Percentiles rank a stretch among this genome's conserved stretches.
Evolutionary conservation across 2,113 vertebrate species (phyloP).

Genomic region (Misgurnus anguillicaudatus): DNA sequence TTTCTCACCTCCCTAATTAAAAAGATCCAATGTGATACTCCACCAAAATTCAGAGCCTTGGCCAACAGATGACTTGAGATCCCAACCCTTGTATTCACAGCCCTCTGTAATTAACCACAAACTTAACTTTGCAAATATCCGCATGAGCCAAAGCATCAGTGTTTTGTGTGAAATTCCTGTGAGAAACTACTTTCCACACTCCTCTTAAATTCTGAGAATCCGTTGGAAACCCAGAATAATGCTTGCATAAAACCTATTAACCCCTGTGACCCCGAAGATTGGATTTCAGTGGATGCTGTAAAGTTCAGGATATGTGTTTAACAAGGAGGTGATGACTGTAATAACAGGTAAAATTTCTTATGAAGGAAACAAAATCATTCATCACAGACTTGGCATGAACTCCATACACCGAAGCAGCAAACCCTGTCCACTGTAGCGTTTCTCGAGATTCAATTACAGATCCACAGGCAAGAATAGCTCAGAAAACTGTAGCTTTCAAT

Average conservation of each 20-base stretch:
- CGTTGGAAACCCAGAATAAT: background rate
- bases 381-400: background rate
- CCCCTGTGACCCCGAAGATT: background rate
- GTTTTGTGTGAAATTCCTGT: background rate
- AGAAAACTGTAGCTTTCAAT: too few species aligned
- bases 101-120: conserved; percentile 16
- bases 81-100: background rate
- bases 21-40: background rate
- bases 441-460: conserved; percentile 1
- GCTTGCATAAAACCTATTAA: conserved; percentile 1
- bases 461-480: background rate
- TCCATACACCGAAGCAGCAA: background rate
- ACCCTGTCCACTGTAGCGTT: background rate
- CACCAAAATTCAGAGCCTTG: background rate
- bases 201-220: conserved; percentile 8
- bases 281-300: background rate
- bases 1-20: background rate
- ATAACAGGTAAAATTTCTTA: background rate
- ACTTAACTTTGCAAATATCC: conserved; percentile 9
- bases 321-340: background rate
- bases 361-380: background rate
- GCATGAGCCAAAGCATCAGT: background rate
- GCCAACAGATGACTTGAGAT: background rate
- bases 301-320: background rate
- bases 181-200: conserved; percentile 1